Percentiles rank a stretch among this genome's conserved stretches.
phyloP scores from a whole-genome alignment of 2,888 invertebrate genomes.

The Mythimna lalbum region DNA sequence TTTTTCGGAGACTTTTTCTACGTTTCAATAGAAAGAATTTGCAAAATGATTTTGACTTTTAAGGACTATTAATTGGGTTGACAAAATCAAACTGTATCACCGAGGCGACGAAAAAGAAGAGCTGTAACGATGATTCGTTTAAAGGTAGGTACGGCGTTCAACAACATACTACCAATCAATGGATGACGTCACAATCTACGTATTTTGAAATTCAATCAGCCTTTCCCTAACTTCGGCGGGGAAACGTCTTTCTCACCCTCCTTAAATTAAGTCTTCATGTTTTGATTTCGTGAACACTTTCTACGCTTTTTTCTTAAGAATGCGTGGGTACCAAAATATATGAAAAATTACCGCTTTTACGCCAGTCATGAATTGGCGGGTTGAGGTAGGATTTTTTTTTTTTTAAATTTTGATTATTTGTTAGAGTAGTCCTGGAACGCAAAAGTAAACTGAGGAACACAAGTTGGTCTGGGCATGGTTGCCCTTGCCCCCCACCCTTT shows the following conservation, averaged over 20 bases:
- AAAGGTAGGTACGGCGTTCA: background rate
- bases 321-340: background rate
- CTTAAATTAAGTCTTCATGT: constrained; percentile 37
- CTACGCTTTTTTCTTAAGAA: constrained; percentile 13
- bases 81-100: no score
- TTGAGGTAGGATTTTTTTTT: background rate
- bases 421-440: background rate
- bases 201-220: constrained; percentile 59
- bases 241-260: constrained; percentile 10
- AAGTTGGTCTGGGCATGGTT: no score
- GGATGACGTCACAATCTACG: constrained; percentile 44
- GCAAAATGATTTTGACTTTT: no score
- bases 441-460: no score
- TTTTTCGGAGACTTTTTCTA: no score
- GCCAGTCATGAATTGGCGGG: constrained; percentile 13
- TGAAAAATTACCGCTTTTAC: constrained; percentile 33
- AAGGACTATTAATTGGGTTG: no score
- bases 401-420: no score
- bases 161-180: constrained; percentile 41
- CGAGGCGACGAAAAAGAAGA: background rate
- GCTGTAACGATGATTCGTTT: background rate
- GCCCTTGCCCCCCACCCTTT: no score
- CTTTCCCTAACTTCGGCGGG: constrained; percentile 31
- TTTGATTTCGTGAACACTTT: constrained; percentile 35
- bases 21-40: no score